Evolutionary conservation across 2,113 vertebrate genomes (phyloP).

Genomic region (Ophthalmolycus amberensis): DNA sequence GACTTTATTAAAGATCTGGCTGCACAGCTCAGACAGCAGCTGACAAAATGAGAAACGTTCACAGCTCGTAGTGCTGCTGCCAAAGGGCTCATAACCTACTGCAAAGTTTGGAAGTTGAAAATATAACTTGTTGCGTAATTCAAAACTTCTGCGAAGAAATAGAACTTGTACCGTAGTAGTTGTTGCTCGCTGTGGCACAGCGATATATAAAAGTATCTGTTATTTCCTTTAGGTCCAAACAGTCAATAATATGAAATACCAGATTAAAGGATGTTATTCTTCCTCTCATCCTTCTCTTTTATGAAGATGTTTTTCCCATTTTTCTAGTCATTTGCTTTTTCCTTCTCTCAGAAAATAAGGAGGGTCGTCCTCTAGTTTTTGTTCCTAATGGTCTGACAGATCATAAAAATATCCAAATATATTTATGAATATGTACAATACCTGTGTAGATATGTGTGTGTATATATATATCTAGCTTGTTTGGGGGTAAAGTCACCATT

Average conservation of each 20-base stretch:
- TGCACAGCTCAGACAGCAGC: neutral
- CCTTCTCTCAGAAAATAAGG: neutral
- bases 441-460: too few species aligned
- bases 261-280: neutral
- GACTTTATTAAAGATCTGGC: neutral
- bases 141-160: neutral
- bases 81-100: neutral
- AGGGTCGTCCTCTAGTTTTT: neutral
- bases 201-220: neutral
- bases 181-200: neutral
- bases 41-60: neutral
- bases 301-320: neutral
- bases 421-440: neutral
- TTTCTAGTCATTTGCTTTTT: neutral
- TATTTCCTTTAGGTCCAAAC: neutral
- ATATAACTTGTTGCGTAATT: neutral
- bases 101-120: neutral
- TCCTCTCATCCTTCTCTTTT: neutral
- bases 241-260: neutral
- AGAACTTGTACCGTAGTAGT: neutral
- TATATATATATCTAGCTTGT: too few species aligned
- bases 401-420: slow-evolving; percentile 2
- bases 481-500: too few species aligned
- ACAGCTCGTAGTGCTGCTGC: neutral
- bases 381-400: neutral